A percentile compares a stretch with the other conserved stretches of the same genome.
phyloP scores from a whole-genome alignment of 2,888 invertebrate species.

The Nymphalis urticae region DNA sequence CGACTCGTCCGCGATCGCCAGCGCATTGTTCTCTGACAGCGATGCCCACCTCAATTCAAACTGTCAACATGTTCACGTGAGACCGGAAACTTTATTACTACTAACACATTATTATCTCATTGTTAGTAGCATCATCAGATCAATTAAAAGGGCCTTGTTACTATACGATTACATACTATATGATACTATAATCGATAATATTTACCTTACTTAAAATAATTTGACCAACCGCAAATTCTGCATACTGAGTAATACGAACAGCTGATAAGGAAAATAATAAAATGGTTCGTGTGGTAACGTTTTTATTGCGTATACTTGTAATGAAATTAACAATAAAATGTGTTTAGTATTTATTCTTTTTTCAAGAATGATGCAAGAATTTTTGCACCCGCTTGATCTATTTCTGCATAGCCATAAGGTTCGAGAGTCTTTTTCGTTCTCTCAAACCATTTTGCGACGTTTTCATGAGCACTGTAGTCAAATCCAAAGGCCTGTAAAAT shows the following conservation, averaged over 20 bases:
- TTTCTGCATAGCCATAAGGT: conserved; percentile 85
- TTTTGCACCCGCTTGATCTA: conserved; percentile 82
- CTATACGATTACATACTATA: too few relatives aligned
- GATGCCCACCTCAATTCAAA: conserved; percentile 59
- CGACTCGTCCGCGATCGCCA: conserved; percentile 57
- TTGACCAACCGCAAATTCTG: background rate
- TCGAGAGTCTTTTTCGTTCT: conserved; percentile 84
- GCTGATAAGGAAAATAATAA: conserved; percentile 50
- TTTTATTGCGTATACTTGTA: conserved; percentile 41
- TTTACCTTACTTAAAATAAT: background rate
- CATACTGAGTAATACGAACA: background rate
- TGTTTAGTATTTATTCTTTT: conserved; percentile 52
- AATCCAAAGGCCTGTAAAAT: conserved; percentile 75
- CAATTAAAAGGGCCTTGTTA: background rate
- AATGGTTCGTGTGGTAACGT: conserved; percentile 39
- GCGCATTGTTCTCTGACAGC: conserved; percentile 66
- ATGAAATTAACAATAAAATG: conserved; percentile 23
- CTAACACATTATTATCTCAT: conserved; percentile 47
- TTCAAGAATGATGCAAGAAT: conserved; percentile 79
- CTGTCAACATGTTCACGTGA: conserved; percentile 58
- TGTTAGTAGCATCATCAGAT: conserved; percentile 1
- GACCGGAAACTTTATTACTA: conserved; percentile 54
- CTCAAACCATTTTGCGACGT: conserved; percentile 84
- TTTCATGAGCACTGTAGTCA: conserved; percentile 80
- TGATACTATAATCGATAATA: background rate